These are phyloP conservation scores for Plutomurus gul DNA, from an alignment of 1,140 invertebrate species.

Conservation along the genomic window DNA sequence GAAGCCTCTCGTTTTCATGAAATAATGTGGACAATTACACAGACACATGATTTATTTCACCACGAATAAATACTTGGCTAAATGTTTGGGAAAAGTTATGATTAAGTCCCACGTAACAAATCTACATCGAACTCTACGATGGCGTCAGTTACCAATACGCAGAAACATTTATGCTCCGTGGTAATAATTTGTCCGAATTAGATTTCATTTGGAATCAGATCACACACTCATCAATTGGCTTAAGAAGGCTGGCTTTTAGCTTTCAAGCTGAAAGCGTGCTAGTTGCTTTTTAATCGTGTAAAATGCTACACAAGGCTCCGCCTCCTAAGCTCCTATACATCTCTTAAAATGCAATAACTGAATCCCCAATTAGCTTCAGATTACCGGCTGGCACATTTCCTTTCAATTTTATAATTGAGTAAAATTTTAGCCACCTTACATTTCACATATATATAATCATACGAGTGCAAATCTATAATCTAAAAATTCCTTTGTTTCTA, in stretches of 20 bases:
- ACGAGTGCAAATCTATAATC: not conserved
- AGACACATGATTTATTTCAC: not conserved
- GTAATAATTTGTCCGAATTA: too few relatives aligned
- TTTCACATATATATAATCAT: not conserved
- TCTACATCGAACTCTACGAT: too few relatives aligned
- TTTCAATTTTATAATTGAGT: too few relatives aligned
- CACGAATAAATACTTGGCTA: conserved; percentile 6
- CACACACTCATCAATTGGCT: not conserved
- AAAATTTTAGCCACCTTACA: too few relatives aligned
- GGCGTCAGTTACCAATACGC: too few relatives aligned
- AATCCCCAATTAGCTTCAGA: too few relatives aligned
- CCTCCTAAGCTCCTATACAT: too few relatives aligned
- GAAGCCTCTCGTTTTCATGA: too few relatives aligned
- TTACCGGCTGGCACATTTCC: too few relatives aligned
- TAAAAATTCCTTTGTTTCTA: not conserved
- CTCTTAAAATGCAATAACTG: too few relatives aligned
- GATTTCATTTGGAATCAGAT: not conserved
- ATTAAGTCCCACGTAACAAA: not conserved
- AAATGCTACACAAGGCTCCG: not conserved
- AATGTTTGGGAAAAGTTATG: conserved; percentile 9
- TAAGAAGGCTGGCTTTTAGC: not conserved
- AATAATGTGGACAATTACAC: conserved; percentile 10
- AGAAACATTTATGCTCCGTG: too few relatives aligned
- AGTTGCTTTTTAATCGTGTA: not conserved
- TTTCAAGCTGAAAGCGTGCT: conserved; percentile 12